Percentiles rank a stretch among this genome's conserved stretches.
Evolutionary conservation across 2,113 vertebrate species (phyloP).

Genomic region (Macrotis lagotis): DNA sequence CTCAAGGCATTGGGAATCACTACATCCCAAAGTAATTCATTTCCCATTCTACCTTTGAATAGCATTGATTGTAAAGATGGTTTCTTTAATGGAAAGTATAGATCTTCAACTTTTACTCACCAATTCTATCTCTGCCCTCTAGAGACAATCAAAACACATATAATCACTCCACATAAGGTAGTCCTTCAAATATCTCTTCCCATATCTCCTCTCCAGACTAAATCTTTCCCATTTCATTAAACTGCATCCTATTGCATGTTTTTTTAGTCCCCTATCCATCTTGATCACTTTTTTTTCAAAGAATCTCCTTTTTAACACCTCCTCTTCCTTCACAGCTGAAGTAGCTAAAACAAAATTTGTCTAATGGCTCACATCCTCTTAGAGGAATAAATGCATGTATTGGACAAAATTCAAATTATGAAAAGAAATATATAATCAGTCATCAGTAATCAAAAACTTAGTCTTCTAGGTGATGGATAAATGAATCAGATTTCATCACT

Average conservation of each 20-base stretch:
- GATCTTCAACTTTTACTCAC: not conserved
- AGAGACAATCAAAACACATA: not conserved
- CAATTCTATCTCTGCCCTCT: not conserved
- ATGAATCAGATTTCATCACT: constrained; percentile 77
- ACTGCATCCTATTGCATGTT: not conserved
- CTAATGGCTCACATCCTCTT: not conserved
- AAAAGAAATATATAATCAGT: constrained; percentile 68
- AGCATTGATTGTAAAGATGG: not conserved
- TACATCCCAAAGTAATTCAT: not conserved
- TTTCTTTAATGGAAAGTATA: not conserved
- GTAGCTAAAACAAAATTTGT: not conserved
- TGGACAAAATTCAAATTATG: constrained; percentile 33
- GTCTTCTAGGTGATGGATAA: constrained; percentile 68
- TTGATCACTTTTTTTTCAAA: not conserved
- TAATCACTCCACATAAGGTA: not conserved
- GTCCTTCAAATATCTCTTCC: not conserved
- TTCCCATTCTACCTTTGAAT: not conserved
- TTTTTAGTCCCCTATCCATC: not conserved
- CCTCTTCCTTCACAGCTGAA: not conserved
- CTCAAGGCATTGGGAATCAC: not conserved
- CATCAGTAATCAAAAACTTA: constrained; percentile 71
- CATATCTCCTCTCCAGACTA: not conserved
- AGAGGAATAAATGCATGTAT: not conserved
- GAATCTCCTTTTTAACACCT: not conserved
- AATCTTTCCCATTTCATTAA: not conserved